Percentiles rank a stretch among this genome's conserved stretches.
Evolutionary conservation across 2,113 vertebrate species (phyloP).

Genomic region (Eptesicus fuscus): DNA sequence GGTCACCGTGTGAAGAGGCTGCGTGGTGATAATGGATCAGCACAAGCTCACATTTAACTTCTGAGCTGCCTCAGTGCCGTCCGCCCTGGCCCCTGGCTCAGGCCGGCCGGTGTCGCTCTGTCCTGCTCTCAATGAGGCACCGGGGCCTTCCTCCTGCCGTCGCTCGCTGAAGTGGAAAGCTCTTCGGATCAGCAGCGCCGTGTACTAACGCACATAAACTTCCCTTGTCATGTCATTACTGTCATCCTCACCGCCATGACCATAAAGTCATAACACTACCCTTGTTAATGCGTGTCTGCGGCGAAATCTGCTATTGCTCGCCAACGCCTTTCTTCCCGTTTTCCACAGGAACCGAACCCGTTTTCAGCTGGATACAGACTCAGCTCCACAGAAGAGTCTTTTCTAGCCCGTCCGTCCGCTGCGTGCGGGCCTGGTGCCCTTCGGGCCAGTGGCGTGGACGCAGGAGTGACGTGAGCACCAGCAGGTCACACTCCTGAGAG

Average conservation of each 20-base stretch:
- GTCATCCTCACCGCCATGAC: background rate
- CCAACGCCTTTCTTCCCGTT: background rate
- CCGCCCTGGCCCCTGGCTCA: background rate
- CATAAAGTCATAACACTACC: background rate
- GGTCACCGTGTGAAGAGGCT: background rate
- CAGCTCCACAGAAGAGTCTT: background rate
- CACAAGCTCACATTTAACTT: background rate
- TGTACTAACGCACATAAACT: background rate
- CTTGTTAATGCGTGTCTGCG: background rate
- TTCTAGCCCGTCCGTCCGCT: background rate
- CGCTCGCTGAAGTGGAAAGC: background rate
- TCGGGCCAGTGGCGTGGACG: background rate
- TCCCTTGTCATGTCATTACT: background rate
- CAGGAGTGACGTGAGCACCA: background rate
- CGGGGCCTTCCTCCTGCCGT: background rate
- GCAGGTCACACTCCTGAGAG: background rate
- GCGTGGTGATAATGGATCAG: background rate
- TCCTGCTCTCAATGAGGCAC: background rate
- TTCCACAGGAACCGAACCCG: background rate
- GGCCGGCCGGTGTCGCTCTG: background rate
- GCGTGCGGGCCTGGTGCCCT: background rate
- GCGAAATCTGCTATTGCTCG: background rate
- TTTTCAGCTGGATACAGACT: background rate
- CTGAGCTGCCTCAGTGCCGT: background rate
- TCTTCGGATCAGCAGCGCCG: background rate